Evolutionary conservation across 2,888 invertebrate genomes (phyloP), one percentile per base, ranked within the genome.

Genomic region (Drosophila koepferae): DNA sequence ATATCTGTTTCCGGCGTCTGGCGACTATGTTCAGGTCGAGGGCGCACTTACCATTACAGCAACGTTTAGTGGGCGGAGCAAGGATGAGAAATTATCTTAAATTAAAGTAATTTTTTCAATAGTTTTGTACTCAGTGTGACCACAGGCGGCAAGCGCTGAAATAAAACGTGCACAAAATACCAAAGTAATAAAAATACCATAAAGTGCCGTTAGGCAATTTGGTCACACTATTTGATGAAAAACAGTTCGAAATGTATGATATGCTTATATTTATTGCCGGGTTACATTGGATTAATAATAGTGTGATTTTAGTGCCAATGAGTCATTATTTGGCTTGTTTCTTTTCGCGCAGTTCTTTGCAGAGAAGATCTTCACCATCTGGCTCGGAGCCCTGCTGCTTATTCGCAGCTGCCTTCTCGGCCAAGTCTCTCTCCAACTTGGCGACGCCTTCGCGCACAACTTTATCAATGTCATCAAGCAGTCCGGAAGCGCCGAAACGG

Each of bases 401-500:
- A 1, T 16, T 16, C 18, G 36, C 60, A 12, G 41, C 54, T 1
- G n/a, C 14, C 8, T 43, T 77, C 3, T 51, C 64, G 3, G 36
- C 12, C 0, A 36, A 38, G 1, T 74, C 77, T 0, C 48, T 48
- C 1, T 85, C 75, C 56, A 86, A 12, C 44, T 55, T 75, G 0
- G 58, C 74, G 4, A 85, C 71, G 0, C 90, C 89, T n/a, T 88
- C 78, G 4, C 90, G 90, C 1, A 92, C 91, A 2, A 92, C 87
- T 91, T 69, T 94, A 77, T 95, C 96, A 73, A 99, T 96, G 88
- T 97, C 96, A 41, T 95, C 96, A 6, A 99, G 94, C 16, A 99
- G 94, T 71, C 97, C 96, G 12, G 99, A 99, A 44, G 99, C 99
- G 36, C 99, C 99, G 81, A 99, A 97, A 46, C 99, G 95, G 93